Evolutionary conservation across 2,888 invertebrate species (phyloP).

Genomic region (Diplazon laetatorius): DNA sequence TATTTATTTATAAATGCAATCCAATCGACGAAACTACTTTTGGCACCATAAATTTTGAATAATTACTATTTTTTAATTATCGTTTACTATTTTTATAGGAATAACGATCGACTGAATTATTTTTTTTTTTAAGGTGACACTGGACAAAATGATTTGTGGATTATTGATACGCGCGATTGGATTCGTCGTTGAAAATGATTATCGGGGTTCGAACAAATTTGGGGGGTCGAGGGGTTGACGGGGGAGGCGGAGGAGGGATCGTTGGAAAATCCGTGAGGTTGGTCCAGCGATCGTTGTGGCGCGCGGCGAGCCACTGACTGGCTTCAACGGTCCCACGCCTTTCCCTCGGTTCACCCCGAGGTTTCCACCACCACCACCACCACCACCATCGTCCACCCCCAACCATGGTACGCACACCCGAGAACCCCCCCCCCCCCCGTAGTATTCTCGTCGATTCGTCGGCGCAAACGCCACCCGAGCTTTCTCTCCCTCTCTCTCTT

Average conservation of each 20-base stretch:
- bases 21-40: no score
- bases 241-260: conserved; percentile 1
- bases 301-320: conserved; percentile 81
- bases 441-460: conserved; percentile 74
- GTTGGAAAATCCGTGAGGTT: conserved; percentile 50
- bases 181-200: no score
- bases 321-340: conserved; percentile 77
- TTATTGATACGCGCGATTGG: no score
- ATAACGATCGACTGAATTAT: no score
- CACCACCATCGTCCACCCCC: conserved; percentile 47
- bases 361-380: conserved; percentile 52
- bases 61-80: no score
- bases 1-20: no score
- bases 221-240: neutral
- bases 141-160: no score
- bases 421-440: conserved; percentile 64
- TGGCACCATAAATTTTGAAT: no score
- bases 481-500: conserved; percentile 24
- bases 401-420: conserved; percentile 34
- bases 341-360: conserved; percentile 65
- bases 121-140: no score
- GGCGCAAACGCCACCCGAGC: conserved; percentile 79
- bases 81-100: no score
- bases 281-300: conserved; percentile 76
- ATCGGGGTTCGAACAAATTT: no score